A percentile compares a stretch with the other conserved stretches of the same genome.
Conservation (phyloP, 2,888 invertebrate species). For the Pandemis corylana region DNA sequence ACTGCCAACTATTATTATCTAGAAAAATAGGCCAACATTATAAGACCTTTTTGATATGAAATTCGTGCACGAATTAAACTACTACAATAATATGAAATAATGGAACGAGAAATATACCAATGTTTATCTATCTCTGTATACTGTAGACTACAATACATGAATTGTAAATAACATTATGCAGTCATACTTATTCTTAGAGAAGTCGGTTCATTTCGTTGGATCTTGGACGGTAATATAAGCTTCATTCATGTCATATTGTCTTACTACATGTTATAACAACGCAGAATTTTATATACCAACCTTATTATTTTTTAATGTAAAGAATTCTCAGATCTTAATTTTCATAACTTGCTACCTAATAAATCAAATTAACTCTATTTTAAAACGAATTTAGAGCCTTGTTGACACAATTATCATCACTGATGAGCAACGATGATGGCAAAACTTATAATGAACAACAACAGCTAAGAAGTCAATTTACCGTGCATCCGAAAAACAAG, state of each 20-base stretch:
- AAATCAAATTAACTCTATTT: neutral
- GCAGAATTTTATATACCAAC: neutral
- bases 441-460: no score
- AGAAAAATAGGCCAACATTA: conserved; percentile 30
- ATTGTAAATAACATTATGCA: conserved; percentile 47
- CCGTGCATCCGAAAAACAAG: no score
- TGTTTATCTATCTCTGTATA: conserved; percentile 39
- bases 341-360: neutral
- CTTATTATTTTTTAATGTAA: neutral
- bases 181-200: conserved; percentile 53
- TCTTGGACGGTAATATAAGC: conserved; percentile 20
- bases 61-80: conserved; percentile 62
- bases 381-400: neutral
- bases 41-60: conserved; percentile 50
- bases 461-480: no score
- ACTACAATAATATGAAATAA: conserved; percentile 36
- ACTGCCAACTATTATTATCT: conserved; percentile 25
- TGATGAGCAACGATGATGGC: no score
- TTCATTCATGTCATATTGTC: neutral
- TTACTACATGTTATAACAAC: neutral
- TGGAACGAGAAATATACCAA: conserved; percentile 33
- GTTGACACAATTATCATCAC: no score
- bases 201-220: conserved; percentile 49
- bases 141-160: conserved; percentile 44
- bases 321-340: neutral